Base-by-base conservation (phyloP, 1,140 invertebrate genomes). In the Saxidomus purpurata region DNA sequence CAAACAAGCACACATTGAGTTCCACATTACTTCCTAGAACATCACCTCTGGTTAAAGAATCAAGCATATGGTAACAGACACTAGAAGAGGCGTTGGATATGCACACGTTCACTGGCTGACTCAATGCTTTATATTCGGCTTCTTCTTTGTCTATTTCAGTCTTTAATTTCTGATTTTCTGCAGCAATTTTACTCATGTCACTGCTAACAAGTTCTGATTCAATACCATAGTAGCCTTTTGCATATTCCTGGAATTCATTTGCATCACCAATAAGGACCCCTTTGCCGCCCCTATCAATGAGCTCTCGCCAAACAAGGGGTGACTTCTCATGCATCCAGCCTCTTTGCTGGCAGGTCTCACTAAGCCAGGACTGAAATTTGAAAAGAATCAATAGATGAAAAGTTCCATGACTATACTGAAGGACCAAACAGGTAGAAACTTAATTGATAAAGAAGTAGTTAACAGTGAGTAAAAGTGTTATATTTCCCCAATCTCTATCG, bases 221-320 rank as follows among this genome's bases (percentile, higher is more conserved):
- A 0, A 95, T 76, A 25, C 94, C 94, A 91, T 96, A 96, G 90
- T 96, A 96, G 13, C 93, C 95, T 55, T 93, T 83, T 4, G 93
- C 94, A 92, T 96, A 96, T 90, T 96, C 95, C 87, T 96, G 95
- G 76, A 96, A 96, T 49, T 96, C 96, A 92, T 96, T 96, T 0
- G 94, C 93, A 43, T 94, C 95, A 55, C 96, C 96, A 76, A 96
- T 95, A 11, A 96, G 91, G n/a, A 95, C 93, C n/a, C 95, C 95
- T 90, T 96, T 96, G 3, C 96, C 95, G 34, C 96, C 96, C 31
- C 95, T 89, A 82, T 96, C 95, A 25, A 96, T 93, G 69, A 96
- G 71, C 89, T 96, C 96, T 34, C 96, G 82, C 96, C 96, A 96
- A n/a, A 96, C 91, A n/a, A 96, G 87, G 31, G 96, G 96, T 0